A percentile compares a stretch with the other conserved stretches of the same genome.
Evolutionary conservation across 2,888 invertebrate genomes (phyloP).

Genomic region (Chrysolina americana): DNA sequence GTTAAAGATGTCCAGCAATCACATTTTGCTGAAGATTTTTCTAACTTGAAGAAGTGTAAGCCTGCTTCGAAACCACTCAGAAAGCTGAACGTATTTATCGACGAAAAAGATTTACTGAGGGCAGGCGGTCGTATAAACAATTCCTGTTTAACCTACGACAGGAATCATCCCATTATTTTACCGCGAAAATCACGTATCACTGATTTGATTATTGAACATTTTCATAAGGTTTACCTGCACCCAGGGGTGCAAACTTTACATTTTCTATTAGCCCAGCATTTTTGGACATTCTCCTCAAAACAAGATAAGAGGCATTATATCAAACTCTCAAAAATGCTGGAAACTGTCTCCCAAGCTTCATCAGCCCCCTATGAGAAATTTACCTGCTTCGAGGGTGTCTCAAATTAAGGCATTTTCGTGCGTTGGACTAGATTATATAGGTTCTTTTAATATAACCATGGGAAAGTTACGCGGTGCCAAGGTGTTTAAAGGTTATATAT

Average conservation of each 20-base stretch:
- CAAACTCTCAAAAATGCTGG: neutral
- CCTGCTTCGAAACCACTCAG: too few species aligned
- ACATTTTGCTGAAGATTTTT: neutral
- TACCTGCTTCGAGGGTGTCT: neutral
- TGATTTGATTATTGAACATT: neutral
- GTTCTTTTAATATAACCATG: slow-evolving; percentile 2
- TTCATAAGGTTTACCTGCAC: neutral
- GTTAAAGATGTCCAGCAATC: too few species aligned
- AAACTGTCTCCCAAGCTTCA: neutral
- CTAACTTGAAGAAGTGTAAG: neutral
- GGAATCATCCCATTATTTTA: neutral
- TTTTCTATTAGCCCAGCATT: neutral
- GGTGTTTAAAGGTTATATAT: slow-evolving; percentile 10
- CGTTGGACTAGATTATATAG: neutral
- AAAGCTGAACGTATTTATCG: neutral
- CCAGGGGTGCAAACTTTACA: neutral
- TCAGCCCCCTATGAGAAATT: slow-evolving; percentile 12
- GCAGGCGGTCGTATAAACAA: neutral
- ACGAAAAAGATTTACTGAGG: neutral
- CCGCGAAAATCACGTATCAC: neutral
- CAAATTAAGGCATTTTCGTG: neutral
- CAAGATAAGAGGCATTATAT: neutral
- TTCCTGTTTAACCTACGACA: neutral
- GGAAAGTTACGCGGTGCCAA: neutral
- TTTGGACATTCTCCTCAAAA: slow-evolving; percentile 1